Percentiles rank a stretch among this genome's conserved stretches.
Evolutionary conservation across 2,797 vertebrate genomes (phyloP).

Genomic region (Smutsia temminckii): DNA sequence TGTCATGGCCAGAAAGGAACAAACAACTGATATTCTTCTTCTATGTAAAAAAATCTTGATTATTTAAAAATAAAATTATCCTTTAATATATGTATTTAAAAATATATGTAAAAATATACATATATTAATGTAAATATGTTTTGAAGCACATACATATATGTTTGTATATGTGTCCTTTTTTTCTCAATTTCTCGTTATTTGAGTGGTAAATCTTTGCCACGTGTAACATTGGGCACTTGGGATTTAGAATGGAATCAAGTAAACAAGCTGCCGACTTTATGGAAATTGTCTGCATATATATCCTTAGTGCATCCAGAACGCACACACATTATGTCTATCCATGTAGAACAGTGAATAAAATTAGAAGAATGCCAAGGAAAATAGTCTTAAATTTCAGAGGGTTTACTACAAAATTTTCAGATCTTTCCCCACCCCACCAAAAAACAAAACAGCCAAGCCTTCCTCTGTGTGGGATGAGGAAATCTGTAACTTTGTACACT

Average conservation of each 20-base stretch:
- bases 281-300: not conserved
- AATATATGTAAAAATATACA: not conserved
- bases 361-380: constrained; percentile 84
- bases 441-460: not conserved
- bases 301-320: not conserved
- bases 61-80: not conserved
- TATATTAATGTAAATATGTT: not conserved
- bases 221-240: not conserved
- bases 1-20: not conserved
- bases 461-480: constrained; percentile 58
- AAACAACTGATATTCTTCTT: not conserved
- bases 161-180: not conserved
- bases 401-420: constrained; percentile 83
- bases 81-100: not conserved
- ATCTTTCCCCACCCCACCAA: not conserved
- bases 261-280: not conserved
- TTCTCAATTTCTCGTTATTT: not conserved
- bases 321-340: not conserved
- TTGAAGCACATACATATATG: not conserved
- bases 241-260: not conserved
- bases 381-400: constrained; percentile 85
- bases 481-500: constrained; percentile 82
- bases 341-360: constrained; percentile 67
- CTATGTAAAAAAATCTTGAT: not conserved
- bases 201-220: not conserved